phyloP scores from a whole-genome alignment of 2,797 vertebrate genomes.

The Parauchenoglanis ngamensis region DNA sequence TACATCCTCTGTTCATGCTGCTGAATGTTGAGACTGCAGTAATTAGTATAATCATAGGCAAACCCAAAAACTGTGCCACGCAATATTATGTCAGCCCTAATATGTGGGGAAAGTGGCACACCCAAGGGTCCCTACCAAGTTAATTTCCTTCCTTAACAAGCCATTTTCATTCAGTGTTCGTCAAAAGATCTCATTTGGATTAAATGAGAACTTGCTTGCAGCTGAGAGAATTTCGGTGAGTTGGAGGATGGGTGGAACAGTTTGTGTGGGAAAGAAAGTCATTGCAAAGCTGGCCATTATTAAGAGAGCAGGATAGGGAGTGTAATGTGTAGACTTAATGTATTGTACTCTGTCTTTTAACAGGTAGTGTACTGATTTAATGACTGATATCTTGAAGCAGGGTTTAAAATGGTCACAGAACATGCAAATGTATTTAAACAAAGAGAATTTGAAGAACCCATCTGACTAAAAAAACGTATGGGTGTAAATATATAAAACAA shows the following conservation, averaged over 20 bases:
- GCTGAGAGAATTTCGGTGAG: slow-evolving; percentile 32
- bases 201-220: slow-evolving; percentile 47
- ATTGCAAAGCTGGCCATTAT: slow-evolving; percentile 28
- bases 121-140: slow-evolving; percentile 31
- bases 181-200: slow-evolving; percentile 50
- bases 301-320: slow-evolving; percentile 51
- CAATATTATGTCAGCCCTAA: slow-evolving; percentile 43
- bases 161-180: slow-evolving; percentile 38
- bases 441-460: neutral
- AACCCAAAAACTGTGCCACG: slow-evolving; percentile 36
- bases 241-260: slow-evolving; percentile 48
- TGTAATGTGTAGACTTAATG: slow-evolving; percentile 34
- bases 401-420: neutral
- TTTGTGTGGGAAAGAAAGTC: slow-evolving; percentile 49
- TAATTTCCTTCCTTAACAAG: slow-evolving; percentile 51
- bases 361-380: slow-evolving; percentile 30
- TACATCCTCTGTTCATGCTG: slow-evolving; percentile 13
- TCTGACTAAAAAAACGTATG: neutral
- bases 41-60: slow-evolving; percentile 52
- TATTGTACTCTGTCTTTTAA: slow-evolving; percentile 31
- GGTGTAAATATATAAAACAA: neutral
- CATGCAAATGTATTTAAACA: neutral
- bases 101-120: slow-evolving; percentile 46
- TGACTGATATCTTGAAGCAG: slow-evolving; percentile 22
- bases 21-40: slow-evolving; percentile 47